Base-by-base conservation (phyloP, 2,888 invertebrate genomes). In the Icerya purchasi region DNA sequence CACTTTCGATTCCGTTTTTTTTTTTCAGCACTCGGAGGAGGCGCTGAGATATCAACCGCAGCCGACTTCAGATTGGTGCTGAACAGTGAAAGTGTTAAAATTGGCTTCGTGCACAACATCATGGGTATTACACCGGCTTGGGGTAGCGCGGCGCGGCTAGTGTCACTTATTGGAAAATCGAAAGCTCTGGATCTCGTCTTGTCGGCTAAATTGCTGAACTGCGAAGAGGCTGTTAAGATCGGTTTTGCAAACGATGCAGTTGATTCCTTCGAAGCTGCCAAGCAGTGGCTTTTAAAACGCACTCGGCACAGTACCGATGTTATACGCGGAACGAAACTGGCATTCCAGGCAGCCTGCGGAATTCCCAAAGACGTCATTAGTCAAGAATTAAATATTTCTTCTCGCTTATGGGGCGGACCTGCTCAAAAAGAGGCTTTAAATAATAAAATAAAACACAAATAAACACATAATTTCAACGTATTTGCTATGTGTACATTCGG, bases 121-220 rank as follows among this genome's bases (percentile, higher is more conserved):
- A 72, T 77, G 72, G 76, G 75, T 1, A 67, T 77, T 1, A 69
- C 70, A 2, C 72, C 76, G 1, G 76, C 75, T 0, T 77, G 74
- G 73, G 76, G 75, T n/a, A 76, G 74, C 10, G 72, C 72, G 22
- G 70, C 71, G 2, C 66, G 72, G 3, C 69, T 77, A 14, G 70
- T 71, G 1, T 64, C 69, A 54, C 63, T 73, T 1, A 60, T 75
- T 1, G 76, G 76, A 0, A 61, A 59, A 19, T 66, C 66, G 20
- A 69, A 66, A 58, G 73, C 76, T 0, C 65, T 76, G n/a, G 69
- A 73, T 5, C 53, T 76, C 10, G 64, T 76, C 20, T 55, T 68
- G 5, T 67, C 70, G 1, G 67, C 68, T 5, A 65, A 68, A 60
- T 66, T 70, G 19, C 57, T 76, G 8, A 61, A 64, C 21, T 65